Percentiles rank a stretch among this genome's conserved stretches.
These are phyloP conservation scores for Alethe castanea DNA, from an alignment of 2,113 vertebrate species.

Conservation along the genomic window DNA sequence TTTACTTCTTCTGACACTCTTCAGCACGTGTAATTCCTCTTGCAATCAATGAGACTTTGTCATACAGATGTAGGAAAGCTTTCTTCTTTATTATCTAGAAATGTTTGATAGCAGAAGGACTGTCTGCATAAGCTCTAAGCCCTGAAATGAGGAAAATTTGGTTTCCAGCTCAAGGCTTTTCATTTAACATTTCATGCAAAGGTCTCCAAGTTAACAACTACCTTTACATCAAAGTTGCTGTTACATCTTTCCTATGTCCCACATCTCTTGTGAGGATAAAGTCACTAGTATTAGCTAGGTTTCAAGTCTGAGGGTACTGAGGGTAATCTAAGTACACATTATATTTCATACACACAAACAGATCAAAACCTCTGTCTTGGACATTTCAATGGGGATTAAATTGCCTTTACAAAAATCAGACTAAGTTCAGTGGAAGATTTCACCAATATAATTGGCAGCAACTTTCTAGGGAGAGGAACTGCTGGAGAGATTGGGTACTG, in stretches of 20 bases:
- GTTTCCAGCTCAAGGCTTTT: background rate
- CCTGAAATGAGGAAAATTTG: background rate
- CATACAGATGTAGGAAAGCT: background rate
- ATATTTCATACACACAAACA: background rate
- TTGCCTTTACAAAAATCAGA: background rate
- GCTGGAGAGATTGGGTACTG: background rate
- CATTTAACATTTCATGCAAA: background rate
- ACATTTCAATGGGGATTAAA: background rate
- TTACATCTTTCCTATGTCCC: background rate
- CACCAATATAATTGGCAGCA: slow-evolving; percentile 5
- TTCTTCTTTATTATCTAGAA: background rate
- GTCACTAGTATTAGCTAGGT: background rate
- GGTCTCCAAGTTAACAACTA: background rate
- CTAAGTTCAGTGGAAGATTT: background rate
- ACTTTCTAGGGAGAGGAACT: slow-evolving; percentile 19
- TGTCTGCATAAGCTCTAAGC: background rate
- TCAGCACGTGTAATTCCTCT: background rate
- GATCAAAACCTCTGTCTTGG: background rate
- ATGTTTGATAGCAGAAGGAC: background rate
- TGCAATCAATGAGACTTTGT: background rate
- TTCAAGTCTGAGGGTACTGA: background rate
- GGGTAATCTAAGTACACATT: background rate
- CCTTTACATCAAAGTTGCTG: background rate
- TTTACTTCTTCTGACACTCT: background rate
- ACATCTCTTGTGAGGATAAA: background rate